These are phyloP conservation scores for Thera britannica DNA, from an alignment of 2,888 invertebrate genomes.

Conservation along the genomic window DNA sequence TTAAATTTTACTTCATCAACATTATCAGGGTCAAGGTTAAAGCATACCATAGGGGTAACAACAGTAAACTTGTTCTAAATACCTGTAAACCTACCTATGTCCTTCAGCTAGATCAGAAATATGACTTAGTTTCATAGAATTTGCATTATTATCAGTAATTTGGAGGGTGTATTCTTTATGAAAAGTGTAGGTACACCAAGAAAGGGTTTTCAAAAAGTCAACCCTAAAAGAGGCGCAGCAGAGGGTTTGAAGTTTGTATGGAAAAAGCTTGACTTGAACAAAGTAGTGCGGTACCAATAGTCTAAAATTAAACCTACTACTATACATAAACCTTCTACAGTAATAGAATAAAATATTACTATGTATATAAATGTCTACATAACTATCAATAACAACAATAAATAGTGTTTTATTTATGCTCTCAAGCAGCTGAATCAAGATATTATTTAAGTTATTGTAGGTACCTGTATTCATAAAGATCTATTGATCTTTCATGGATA, in stretches of 20 bases:
- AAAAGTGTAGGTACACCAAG: no score
- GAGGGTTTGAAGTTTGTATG: no score
- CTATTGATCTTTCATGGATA: slow-evolving; percentile 5
- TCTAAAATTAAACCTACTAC: no score
- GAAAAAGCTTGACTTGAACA: no score
- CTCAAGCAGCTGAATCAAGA: neutral
- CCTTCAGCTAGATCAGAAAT: neutral
- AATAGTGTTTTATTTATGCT: neutral
- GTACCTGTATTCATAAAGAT: neutral
- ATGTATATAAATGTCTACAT: no score
- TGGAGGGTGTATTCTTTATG: no score
- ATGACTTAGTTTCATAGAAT: neutral
- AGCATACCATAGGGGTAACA: slow-evolving; percentile 12
- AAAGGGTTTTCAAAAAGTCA: no score
- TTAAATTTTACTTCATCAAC: neutral
- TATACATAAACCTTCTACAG: no score
- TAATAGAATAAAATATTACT: neutral
- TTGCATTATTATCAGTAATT: no score
- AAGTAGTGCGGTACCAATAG: no score
- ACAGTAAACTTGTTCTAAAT: slow-evolving; percentile 13
- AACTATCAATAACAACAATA: no score
- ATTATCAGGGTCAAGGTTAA: slow-evolving; percentile 12
- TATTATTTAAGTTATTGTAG: neutral
- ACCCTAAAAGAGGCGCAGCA: no score
- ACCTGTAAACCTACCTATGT: slow-evolving; percentile 1